These are phyloP conservation scores for Napeogenes inachia DNA, from an alignment of 2,888 invertebrate species.

Conservation along the genomic window DNA sequence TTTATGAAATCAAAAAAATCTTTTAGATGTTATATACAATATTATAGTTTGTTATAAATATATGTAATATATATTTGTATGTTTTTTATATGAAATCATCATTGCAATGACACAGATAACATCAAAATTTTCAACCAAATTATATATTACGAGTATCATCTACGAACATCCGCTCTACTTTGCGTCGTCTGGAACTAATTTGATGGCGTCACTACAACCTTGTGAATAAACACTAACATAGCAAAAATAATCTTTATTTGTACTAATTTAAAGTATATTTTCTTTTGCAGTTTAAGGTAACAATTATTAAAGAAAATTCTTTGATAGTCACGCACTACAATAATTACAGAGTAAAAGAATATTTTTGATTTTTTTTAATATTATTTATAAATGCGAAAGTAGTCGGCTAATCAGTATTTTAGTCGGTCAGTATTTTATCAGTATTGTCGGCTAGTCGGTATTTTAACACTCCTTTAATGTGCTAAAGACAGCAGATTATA, in stretches of 20 bases:
- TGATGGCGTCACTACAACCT: conserved; percentile 44
- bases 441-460: no score
- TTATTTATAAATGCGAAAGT: conserved; percentile 14
- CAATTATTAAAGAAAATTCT: conserved; percentile 18
- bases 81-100: not conserved
- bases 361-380: no score
- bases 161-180: conserved; percentile 54
- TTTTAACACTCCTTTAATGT: no score
- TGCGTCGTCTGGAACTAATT: conserved; percentile 57
- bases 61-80: no score
- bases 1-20: no score
- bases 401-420: not conserved
- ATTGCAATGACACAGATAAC: not conserved
- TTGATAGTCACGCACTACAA: conserved; percentile 24
- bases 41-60: no score
- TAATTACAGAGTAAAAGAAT: not conserved
- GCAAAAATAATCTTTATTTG: conserved; percentile 12
- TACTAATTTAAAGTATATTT: conserved; percentile 15
- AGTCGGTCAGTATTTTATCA: no score
- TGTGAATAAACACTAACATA: conserved; percentile 21
- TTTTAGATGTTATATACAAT: no score
- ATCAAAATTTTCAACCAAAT: conserved; percentile 15
- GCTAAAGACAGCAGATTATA: no score
- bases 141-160: conserved; percentile 39
- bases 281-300: conserved; percentile 21